Percentiles rank a stretch among this genome's conserved stretches.
Evolutionary conservation across 2,113 vertebrate genomes (phyloP).

Genomic region (Himantopus leucocephalus): DNA sequence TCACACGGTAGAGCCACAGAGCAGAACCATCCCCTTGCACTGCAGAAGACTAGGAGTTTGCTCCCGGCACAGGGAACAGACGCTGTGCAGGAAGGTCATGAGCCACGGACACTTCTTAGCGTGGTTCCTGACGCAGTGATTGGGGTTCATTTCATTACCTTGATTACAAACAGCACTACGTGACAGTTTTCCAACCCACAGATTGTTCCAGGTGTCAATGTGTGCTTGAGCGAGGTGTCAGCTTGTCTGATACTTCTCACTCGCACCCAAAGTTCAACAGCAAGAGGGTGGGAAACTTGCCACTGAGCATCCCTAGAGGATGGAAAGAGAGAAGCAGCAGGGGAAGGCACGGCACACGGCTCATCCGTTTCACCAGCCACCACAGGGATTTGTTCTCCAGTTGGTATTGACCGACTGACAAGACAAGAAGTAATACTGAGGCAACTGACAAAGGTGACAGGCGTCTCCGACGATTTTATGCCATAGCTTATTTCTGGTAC

Average conservation of each 20-base stretch:
- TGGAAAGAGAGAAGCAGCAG: not conserved
- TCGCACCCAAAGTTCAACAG: not conserved
- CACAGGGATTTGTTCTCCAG: not conserved
- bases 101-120: not conserved
- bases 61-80: not conserved
- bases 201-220: fast-evolving
- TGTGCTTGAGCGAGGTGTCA: not conserved
- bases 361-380: not conserved
- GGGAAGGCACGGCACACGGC: not conserved
- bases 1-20: not conserved
- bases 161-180: not conserved
- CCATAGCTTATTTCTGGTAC: not conserved
- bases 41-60: fast-evolving
- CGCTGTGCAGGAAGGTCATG: fast-evolving
- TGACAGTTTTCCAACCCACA: not conserved
- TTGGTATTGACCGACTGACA: fast-evolving
- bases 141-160: not conserved
- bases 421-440: fast-evolving
- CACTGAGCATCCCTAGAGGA: not conserved
- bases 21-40: not conserved
- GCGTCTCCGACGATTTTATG: not conserved
- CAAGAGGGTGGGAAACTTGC: not conserved
- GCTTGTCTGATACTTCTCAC: not conserved
- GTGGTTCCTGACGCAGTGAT: fast-evolving
- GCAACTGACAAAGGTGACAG: not conserved